Base-by-base conservation (phyloP, 2,113 vertebrate genomes). In the Ageneiosus marmoratus region DNA sequence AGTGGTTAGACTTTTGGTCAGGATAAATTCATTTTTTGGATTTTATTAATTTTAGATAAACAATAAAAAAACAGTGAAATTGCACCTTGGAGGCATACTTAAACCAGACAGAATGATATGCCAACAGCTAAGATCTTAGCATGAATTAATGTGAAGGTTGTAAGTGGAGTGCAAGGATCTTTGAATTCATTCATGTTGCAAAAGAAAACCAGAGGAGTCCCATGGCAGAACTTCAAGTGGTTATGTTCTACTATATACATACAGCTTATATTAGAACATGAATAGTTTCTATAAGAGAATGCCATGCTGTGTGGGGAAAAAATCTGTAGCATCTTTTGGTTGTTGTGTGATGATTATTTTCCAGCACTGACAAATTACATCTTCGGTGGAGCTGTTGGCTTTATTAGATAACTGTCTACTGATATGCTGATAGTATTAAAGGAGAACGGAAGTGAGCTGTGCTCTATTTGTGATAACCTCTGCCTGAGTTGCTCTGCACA, bases 391-490 rank as follows among this genome's bases (percentile, higher is more conserved):
- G 32, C 50, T 67, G 63, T 32, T 58, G 74, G 32, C 65, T 83
- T 74, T 70, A 29, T 37, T 13, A 41, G 83, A 60, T 12, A 32
- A 73, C 58, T 77, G 58, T 77, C 46, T 46, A 29, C 53, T 80
- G 82, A 67, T 34, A n/a, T 34, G 0, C 58, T 69, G 82, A 73
- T 82, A 84, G 50, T 9, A 27, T 27, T 65, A n/a, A 56, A 72
- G 67, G 65, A 84, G 67, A 79, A 24, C 7, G 34, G 32, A 62
- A 78, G 62, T 50, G 81, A 77, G 60, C 22, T 55, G 32, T 34
- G 32, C 65, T 81, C 63, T 51, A 44, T 84, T 70, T 87, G 65
- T 44, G 34, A 82, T 67, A 74, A 82, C 58, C 67, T 82, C 44
- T 84, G 73, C 50, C 58, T 80, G 67, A 58, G 4, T 37, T 50